Percentiles rank a stretch among this genome's conserved stretches.
Evolutionary conservation across 2,888 invertebrate genomes (phyloP).

Genomic region (Drosophila siamana): DNA sequence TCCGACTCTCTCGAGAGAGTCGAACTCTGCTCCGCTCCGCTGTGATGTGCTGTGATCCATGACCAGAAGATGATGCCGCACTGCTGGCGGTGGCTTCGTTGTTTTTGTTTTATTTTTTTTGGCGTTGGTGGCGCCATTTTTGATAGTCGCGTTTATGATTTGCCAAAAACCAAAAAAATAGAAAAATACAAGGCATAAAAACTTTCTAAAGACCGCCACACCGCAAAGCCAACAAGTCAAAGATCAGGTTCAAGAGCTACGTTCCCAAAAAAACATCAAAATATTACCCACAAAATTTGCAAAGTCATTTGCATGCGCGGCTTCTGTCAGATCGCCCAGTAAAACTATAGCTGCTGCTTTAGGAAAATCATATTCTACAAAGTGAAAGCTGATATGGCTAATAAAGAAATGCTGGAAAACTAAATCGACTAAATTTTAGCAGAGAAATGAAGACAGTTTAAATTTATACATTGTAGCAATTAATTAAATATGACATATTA

Average conservation of each 20-base stretch:
- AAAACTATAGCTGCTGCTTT: too few relatives aligned
- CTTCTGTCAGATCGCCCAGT: conserved; percentile 41
- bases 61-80: conserved; percentile 48
- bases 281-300: conserved; percentile 13
- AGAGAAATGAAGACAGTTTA: too few relatives aligned
- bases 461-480: too few relatives aligned
- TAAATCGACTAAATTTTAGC: neutral
- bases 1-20: neutral
- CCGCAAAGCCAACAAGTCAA: conserved; percentile 44
- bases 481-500: too few relatives aligned
- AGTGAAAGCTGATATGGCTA: neutral
- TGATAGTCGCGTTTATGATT: conserved; percentile 71
- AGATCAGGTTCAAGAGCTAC: conserved; percentile 54
- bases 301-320: conserved; percentile 40
- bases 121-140: conserved; percentile 65
- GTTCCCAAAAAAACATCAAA: conserved; percentile 12
- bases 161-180: conserved; percentile 51
- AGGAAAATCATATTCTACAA: neutral
- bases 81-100: neutral
- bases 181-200: conserved; percentile 17
- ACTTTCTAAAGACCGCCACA: conserved; percentile 63
- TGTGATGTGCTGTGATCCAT: conserved; percentile 71
- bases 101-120: too few relatives aligned
- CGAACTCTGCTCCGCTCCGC: conserved; percentile 31
- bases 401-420: neutral